Conservation (phyloP, 2,113 vertebrate species). For the Sceloporus undulatus region DNA sequence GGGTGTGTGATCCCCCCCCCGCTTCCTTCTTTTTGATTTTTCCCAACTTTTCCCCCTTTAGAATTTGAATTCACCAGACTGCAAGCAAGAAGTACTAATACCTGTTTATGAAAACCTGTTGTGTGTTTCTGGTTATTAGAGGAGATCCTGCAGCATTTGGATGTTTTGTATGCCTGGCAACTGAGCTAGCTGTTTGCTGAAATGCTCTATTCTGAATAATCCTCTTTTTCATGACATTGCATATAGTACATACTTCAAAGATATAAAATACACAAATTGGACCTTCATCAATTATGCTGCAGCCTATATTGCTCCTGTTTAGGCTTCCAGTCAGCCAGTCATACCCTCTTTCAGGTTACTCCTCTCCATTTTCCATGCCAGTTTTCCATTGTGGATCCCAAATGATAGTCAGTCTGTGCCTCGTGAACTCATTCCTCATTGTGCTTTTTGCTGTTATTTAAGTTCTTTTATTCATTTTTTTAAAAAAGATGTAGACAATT, state of each 20-base stretch:
- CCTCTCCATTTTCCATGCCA: background rate
- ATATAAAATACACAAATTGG: background rate
- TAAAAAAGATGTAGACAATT: too few species aligned
- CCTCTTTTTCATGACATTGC: background rate
- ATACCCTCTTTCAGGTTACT: background rate
- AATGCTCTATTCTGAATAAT: slow-evolving; percentile 37
- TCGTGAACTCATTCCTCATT: background rate
- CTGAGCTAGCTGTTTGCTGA: slow-evolving; percentile 56
- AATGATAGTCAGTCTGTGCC: background rate
- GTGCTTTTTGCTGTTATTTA: too few species aligned
- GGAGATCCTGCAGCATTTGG: slow-evolving; percentile 74
- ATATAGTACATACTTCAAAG: background rate
- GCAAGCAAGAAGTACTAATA: slow-evolving; percentile 72
- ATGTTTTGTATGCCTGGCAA: slow-evolving; percentile 68
- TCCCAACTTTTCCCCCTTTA: slow-evolving; percentile 70
- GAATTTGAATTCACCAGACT: slow-evolving; percentile 82
- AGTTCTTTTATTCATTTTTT: too few species aligned
- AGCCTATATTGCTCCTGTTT: background rate
- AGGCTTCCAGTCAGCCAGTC: background rate
- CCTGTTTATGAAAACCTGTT: slow-evolving; percentile 69
- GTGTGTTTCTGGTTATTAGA: slow-evolving; percentile 42
- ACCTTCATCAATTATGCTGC: background rate
- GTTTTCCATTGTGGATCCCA: background rate
- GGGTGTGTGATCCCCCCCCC: slow-evolving; percentile 80
- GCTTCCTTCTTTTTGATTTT: slow-evolving; percentile 72